These are phyloP conservation scores for Drosophila koepferae DNA, from an alignment of 2,888 invertebrate genomes.

Conservation along the genomic window DNA sequence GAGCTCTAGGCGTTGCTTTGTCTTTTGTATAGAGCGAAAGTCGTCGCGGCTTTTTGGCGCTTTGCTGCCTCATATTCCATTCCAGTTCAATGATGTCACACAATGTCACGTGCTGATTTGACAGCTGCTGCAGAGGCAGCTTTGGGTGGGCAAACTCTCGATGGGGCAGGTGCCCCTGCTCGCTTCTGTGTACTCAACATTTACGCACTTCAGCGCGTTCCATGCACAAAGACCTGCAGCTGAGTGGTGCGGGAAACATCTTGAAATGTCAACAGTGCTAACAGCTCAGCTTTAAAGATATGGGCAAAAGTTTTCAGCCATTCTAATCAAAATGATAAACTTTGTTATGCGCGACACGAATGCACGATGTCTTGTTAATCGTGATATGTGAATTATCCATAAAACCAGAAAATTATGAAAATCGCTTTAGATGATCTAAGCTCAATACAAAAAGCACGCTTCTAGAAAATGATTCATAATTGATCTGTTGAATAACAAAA, in stretches of 20 bases:
- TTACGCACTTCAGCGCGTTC: conserved; percentile 74
- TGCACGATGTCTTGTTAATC: conserved; percentile 50
- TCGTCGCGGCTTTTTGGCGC: conserved; percentile 65
- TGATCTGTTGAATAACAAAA: conserved; percentile 7
- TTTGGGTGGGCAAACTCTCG: conserved; percentile 28
- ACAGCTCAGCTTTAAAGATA: conserved; percentile 54
- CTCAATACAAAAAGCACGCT: conserved; percentile 9
- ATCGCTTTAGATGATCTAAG: conserved; percentile 33
- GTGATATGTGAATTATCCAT: conserved; percentile 61
- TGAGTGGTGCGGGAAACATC: conserved; percentile 9
- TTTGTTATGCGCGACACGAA: conserved; percentile 53
- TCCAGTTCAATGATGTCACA: conserved; percentile 80
- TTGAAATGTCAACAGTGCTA: conserved; percentile 55
- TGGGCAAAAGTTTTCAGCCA: conserved; percentile 19
- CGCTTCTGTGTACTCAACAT: conserved; percentile 61
- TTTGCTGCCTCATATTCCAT: conserved; percentile 69
- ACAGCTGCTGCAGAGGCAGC: conserved; percentile 36
- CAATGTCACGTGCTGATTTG: conserved; percentile 79
- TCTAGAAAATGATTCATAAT: conserved; percentile 7
- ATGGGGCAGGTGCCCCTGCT: conserved; percentile 37
- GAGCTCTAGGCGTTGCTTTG: conserved; percentile 63
- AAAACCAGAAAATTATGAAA: conserved; percentile 44
- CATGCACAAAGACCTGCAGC: conserved; percentile 41
- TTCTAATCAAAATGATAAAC: conserved; percentile 41
- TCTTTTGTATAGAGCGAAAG: conserved; percentile 70